These are phyloP conservation scores for Nothocercus nigrocapillus DNA, from an alignment of 2,113 vertebrate genomes.

Conservation along the genomic window DNA sequence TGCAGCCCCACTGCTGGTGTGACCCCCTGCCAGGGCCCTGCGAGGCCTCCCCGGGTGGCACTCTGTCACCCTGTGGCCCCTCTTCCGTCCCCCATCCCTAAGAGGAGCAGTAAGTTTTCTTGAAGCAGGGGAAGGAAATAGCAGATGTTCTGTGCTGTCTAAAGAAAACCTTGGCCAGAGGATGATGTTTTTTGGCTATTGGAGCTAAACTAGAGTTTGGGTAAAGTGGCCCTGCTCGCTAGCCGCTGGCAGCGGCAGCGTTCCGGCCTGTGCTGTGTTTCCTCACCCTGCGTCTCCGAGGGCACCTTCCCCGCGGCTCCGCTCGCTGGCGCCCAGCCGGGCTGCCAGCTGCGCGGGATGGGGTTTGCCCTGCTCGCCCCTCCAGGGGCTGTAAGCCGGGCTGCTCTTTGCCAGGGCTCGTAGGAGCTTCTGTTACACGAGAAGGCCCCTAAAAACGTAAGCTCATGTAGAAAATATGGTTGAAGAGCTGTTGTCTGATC, in stretches of 20 bases:
- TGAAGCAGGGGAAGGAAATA: background rate
- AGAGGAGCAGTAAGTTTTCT: background rate
- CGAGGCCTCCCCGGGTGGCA: no score
- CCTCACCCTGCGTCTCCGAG: no score
- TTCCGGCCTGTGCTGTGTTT: background rate
- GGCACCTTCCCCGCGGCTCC: background rate
- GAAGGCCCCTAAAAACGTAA: background rate
- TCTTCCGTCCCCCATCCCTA: background rate
- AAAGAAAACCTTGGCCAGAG: background rate
- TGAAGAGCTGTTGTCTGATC: background rate
- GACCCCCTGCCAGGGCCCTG: no score
- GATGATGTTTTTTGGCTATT: background rate
- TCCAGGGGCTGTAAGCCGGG: background rate
- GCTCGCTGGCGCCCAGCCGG: background rate
- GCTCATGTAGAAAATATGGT: background rate
- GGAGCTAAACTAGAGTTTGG: background rate
- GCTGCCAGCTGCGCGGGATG: background rate
- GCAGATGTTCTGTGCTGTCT: background rate
- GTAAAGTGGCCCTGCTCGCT: background rate
- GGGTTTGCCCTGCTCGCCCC: background rate
- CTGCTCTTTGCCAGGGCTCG: background rate
- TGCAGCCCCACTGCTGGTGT: no score
- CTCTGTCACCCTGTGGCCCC: no score
- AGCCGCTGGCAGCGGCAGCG: background rate
- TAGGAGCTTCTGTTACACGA: background rate